phyloP scores from a whole-genome alignment of 2,797 vertebrate species.

The Philypnodon macrostomus region DNA sequence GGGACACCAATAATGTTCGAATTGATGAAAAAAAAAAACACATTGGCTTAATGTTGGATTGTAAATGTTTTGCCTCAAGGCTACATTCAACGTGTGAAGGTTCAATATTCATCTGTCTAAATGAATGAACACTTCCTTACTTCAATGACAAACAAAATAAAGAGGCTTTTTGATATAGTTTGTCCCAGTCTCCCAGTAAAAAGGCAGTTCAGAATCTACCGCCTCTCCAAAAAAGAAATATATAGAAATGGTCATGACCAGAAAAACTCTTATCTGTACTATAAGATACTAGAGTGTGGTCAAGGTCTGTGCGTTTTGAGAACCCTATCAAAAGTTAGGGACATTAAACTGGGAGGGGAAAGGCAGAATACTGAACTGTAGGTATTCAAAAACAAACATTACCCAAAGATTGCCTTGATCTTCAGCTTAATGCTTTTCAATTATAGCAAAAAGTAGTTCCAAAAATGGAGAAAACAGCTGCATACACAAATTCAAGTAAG shows the following conservation, averaged over 20 bases:
- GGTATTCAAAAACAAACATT: conserved; percentile 71
- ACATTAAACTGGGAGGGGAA: conserved; percentile 44
- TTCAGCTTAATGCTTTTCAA: conserved; percentile 70
- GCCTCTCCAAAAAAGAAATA: conserved; percentile 48
- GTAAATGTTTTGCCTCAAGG: conserved; percentile 60
- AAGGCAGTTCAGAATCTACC: conserved; percentile 63
- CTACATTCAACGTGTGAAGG: conserved; percentile 63
- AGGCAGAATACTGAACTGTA: conserved; percentile 76
- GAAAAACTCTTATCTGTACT: conserved; percentile 47
- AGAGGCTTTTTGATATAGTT: conserved; percentile 41
- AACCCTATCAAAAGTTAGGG: conserved; percentile 60
- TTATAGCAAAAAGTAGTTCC: conserved; percentile 74
- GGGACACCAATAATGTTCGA: conserved; percentile 24
- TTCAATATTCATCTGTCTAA: conserved; percentile 47
- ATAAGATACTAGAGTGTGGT: conserved; percentile 53
- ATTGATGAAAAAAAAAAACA: conserved; percentile 33
- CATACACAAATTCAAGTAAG: conserved; percentile 82
- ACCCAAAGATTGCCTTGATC: conserved; percentile 69
- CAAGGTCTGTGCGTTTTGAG: conserved; percentile 61
- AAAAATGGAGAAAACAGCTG: conserved; percentile 77
- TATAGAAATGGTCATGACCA: conserved; percentile 69
- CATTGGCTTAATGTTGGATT: conserved; percentile 48
- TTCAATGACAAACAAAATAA: conserved; percentile 51
- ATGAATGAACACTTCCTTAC: conserved; percentile 52
- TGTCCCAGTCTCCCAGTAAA: conserved; percentile 42